A percentile compares a stretch with the other conserved stretches of the same genome.
Evolutionary conservation across 2,797 vertebrate species (phyloP).

Genomic region (Paramormyrops hopkinsi): DNA sequence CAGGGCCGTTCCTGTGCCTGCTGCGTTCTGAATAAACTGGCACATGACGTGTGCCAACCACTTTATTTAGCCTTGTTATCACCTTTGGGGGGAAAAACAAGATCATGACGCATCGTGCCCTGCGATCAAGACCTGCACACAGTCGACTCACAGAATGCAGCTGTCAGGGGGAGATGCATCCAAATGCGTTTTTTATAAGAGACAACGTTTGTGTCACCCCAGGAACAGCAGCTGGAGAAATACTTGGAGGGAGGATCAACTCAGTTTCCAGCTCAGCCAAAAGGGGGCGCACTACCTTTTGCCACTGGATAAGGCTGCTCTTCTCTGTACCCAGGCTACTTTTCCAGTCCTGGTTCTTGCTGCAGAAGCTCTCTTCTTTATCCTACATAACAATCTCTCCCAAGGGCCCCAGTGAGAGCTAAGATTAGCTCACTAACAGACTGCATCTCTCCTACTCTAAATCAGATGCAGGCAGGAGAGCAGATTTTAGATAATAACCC

Average conservation of each 20-base stretch:
- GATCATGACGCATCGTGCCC: not conserved
- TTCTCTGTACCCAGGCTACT: not conserved
- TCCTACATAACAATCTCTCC: not conserved
- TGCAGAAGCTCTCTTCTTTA: not conserved
- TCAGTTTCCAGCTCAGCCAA: not conserved
- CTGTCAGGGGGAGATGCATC: slow-evolving; percentile 14
- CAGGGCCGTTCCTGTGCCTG: not conserved
- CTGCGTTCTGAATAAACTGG: not conserved
- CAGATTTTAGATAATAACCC: not conserved
- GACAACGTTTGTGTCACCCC: slow-evolving; percentile 3
- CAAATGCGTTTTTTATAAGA: not conserved
- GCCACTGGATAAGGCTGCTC: not conserved
- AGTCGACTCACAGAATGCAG: not conserved
- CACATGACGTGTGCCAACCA: slow-evolving; percentile 5
- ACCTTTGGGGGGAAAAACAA: not conserved
- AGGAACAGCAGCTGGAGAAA: not conserved
- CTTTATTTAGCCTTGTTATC: slow-evolving; percentile 16
- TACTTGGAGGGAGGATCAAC: not conserved
- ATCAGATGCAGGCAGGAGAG: not conserved
- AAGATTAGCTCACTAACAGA: not conserved
- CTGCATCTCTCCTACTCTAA: not conserved
- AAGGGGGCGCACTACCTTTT: not conserved
- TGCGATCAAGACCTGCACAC: not conserved
- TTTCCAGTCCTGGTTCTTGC: not conserved
- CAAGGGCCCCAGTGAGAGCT: not conserved